Evolutionary conservation across 1,140 invertebrate genomes (phyloP).

Genomic region (Hyposmocoma kahamanoa): DNA sequence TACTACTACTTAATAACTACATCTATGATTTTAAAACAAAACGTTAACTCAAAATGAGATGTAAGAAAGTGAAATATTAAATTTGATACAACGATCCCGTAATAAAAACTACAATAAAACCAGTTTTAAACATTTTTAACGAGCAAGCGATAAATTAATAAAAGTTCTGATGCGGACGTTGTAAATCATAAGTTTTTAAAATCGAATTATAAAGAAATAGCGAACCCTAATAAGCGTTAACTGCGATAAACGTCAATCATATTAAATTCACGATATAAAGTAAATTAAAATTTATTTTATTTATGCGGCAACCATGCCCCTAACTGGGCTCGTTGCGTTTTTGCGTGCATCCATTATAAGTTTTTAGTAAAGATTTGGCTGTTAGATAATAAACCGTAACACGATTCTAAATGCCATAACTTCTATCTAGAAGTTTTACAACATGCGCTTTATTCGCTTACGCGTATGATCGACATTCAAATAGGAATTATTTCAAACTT

Average conservation of each 20-base stretch:
- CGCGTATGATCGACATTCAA: no score
- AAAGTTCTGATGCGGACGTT: no score
- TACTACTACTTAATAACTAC: no score
- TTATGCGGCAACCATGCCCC: constrained; percentile 49
- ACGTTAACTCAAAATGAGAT: no score
- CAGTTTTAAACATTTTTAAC: no score
- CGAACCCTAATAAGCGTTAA: background rate
- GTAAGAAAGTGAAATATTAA: no score
- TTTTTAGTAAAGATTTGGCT: constrained; percentile 68
- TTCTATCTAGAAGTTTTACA: background rate
- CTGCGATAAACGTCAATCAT: background rate
- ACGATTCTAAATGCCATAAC: constrained; percentile 11
- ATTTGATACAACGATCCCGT: no score
- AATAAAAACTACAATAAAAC: no score
- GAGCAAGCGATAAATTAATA: no score
- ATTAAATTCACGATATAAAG: constrained; percentile 25
- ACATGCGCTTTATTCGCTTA: constrained; percentile 18
- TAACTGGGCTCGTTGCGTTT: constrained; percentile 30
- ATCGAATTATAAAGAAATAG: background rate
- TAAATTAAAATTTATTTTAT: constrained; percentile 56
- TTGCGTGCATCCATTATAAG: constrained; percentile 63
- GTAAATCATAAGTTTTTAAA: constrained; percentile 2
- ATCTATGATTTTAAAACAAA: no score
- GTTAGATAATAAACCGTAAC: constrained; percentile 50
- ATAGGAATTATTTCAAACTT: no score